These are phyloP conservation scores for Lysiphlebus fabarum DNA, from an alignment of 1,140 invertebrate species.

Conservation along the genomic window DNA sequence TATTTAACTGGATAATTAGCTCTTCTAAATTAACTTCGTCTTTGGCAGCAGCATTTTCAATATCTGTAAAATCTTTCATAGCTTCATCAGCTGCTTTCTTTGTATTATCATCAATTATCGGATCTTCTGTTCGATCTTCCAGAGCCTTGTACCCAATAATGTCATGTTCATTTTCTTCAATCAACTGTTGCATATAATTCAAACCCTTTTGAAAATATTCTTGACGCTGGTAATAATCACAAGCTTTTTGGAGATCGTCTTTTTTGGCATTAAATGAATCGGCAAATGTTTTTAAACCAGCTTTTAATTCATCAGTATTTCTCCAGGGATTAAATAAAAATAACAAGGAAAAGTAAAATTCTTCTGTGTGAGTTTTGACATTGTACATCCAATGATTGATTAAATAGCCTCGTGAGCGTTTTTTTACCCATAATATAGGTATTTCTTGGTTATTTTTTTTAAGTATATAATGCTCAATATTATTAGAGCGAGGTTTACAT, in stretches of 20 bases:
- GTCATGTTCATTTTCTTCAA: conserved; percentile 28
- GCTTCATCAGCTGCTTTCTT: conserved; percentile 30
- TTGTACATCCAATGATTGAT: conserved; percentile 36
- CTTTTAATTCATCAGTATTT: conserved; percentile 13
- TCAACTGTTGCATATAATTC: conserved; percentile 26
- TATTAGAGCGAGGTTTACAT: conserved; percentile 22
- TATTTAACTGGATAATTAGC: conserved; percentile 28
- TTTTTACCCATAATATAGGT: conserved; percentile 26
- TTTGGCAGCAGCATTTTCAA: conserved; percentile 14
- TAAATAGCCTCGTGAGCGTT: conserved; percentile 29
- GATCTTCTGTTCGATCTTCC: conserved; percentile 17
- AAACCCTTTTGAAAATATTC: conserved; percentile 29
- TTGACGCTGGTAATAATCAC: conserved; percentile 28
- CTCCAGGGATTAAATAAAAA: conserved; percentile 16
- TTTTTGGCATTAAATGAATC: conserved; percentile 29
- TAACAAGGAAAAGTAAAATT: conserved; percentile 33
- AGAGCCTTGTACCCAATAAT: conserved; percentile 14
- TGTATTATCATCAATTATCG: conserved; percentile 11
- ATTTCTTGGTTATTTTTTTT: too few relatives aligned
- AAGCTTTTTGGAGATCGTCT: conserved; percentile 28
- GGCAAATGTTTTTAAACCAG: conserved; percentile 25
- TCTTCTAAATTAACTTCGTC: conserved; percentile 20
- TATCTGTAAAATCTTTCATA: conserved; percentile 33
- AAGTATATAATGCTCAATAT: conserved; percentile 25
- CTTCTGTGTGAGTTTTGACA: conserved; percentile 31